These are phyloP conservation scores for Allygus modestus DNA, from an alignment of 2,888 invertebrate species.

Conservation along the genomic window DNA sequence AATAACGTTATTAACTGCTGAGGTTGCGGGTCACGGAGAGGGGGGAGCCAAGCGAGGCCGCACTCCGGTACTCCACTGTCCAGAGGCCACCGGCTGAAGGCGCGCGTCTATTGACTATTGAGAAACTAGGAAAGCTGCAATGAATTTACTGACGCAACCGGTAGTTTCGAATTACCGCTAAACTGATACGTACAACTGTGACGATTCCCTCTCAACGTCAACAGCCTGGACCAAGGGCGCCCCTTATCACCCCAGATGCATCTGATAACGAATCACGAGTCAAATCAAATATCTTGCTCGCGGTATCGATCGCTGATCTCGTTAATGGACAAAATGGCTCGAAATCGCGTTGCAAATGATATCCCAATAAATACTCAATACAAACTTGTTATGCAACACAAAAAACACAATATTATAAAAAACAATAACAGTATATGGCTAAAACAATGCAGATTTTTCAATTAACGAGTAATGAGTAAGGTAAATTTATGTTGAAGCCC, in stretches of 20 bases:
- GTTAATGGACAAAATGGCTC: background rate
- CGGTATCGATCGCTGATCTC: background rate
- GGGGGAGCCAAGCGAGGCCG: no score
- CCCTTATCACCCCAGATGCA: background rate
- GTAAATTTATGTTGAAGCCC: no score
- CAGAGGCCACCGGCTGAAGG: background rate
- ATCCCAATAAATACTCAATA: background rate
- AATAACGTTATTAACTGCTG: no score
- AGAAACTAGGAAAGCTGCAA: background rate
- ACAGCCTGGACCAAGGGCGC: constrained; percentile 22
- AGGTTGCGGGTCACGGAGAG: no score
- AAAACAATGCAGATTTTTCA: no score
- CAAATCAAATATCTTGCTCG: background rate
- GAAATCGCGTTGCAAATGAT: background rate
- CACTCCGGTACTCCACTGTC: no score
- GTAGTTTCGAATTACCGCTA: background rate
- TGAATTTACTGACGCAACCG: constrained; percentile 2
- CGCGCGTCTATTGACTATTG: background rate
- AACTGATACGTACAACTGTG: background rate
- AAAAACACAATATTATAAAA: background rate
- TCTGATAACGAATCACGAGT: background rate
- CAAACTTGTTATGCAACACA: constrained; percentile 1
- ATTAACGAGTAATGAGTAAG: no score
- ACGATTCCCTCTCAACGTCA: background rate
- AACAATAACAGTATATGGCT: no score